A percentile compares a stretch with the other conserved stretches of the same genome.
Evolutionary conservation across 2,797 vertebrate species (phyloP).

Genomic region (Oreochromis mossambicus): DNA sequence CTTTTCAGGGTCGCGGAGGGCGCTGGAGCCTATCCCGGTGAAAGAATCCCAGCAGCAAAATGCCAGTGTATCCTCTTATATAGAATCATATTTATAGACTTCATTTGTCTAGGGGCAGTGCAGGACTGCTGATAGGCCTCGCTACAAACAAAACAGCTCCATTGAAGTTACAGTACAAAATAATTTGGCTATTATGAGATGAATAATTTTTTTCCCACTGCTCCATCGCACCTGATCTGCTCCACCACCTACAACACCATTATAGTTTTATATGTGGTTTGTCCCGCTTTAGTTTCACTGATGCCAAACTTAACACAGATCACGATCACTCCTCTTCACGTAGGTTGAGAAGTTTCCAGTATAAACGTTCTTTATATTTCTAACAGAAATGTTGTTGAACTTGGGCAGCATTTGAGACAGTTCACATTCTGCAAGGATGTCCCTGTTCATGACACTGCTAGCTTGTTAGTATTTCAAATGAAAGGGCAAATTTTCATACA

Average conservation of each 20-base stretch:
- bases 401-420: neutral
- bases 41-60: neutral
- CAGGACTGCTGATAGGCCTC: fast-evolving
- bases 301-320: neutral
- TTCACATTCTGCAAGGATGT: neutral
- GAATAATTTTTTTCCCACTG: fast-evolving
- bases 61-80: neutral
- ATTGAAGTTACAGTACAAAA: neutral
- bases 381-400: neutral
- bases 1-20: no score
- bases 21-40: no score
- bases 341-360: neutral
- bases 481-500: neutral
- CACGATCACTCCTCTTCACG: fast-evolving
- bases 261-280: neutral
- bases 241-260: neutral
- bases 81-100: neutral
- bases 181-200: neutral
- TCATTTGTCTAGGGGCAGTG: neutral
- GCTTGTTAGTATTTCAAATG: neutral
- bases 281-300: neutral
- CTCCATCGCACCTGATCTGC: neutral
- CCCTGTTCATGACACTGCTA: neutral
- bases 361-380: neutral
- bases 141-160: neutral